phyloP scores from a whole-genome alignment of 2,113 vertebrate genomes.

The Nyctibius bracteatus region DNA sequence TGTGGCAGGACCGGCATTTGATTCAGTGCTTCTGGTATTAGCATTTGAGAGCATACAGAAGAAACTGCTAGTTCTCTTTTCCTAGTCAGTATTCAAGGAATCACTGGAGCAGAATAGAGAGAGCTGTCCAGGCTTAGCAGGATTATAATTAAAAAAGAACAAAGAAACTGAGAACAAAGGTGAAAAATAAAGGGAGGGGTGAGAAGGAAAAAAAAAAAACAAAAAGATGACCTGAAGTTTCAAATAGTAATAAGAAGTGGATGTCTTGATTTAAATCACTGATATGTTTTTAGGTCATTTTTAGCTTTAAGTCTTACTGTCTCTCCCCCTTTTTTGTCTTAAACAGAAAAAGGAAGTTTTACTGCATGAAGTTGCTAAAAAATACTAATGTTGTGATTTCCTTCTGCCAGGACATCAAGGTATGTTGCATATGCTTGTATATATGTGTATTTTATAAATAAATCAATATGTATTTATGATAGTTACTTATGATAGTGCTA shows the following conservation, averaged over 20 bases:
- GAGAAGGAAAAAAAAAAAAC: background rate
- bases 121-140: conserved; percentile 13
- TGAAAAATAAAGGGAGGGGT: background rate
- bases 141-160: conserved; percentile 40
- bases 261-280: background rate
- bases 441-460: background rate
- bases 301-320: background rate
- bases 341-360: background rate
- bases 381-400: background rate
- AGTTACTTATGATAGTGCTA: background rate
- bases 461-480: no score
- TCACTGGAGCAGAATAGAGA: background rate
- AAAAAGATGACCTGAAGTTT: background rate
- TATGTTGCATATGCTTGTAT: background rate
- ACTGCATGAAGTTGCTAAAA: background rate
- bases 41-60: background rate
- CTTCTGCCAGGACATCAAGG: background rate
- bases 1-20: background rate
- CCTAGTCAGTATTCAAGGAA: conserved; percentile 1
- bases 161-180: conserved; percentile 9
- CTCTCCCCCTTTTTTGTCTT: background rate
- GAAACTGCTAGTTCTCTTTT: background rate
- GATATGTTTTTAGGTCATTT: background rate
- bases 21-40: background rate
- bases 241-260: background rate